Conservation (phyloP, 1,140 invertebrate genomes). For the Aporrectodea caliginosa region DNA sequence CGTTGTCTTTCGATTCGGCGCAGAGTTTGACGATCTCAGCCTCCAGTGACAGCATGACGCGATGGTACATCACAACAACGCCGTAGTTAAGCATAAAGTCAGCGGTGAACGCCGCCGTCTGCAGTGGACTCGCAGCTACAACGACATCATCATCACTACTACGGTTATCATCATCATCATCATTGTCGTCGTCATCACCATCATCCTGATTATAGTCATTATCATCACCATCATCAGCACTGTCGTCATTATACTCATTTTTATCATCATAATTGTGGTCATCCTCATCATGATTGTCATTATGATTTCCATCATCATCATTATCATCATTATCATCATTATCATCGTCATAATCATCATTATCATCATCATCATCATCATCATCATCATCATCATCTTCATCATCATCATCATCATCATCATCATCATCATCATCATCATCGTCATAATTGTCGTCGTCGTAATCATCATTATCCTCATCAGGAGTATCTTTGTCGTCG, state of each 20-base stretch:
- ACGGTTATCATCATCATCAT: too few relatives aligned
- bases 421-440: conserved; percentile 37
- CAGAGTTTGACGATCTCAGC: neutral
- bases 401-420: conserved; percentile 35
- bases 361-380: conserved; percentile 32
- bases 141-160: too few relatives aligned
- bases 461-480: too few relatives aligned
- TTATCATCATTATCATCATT: conserved; percentile 32
- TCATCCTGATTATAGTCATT: too few relatives aligned
- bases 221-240: too few relatives aligned
- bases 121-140: neutral
- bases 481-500: too few relatives aligned
- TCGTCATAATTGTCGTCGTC: too few relatives aligned
- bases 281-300: too few relatives aligned
- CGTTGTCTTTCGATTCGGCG: neutral
- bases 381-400: conserved; percentile 32
- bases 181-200: too few relatives aligned
- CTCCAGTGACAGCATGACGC: neutral
- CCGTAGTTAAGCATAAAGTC: neutral
- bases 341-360: conserved; percentile 26
- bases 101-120: neutral
- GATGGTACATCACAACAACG: neutral
- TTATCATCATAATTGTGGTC: too few relatives aligned
- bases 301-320: conserved; percentile 21
- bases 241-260: too few relatives aligned